A percentile compares a stretch with the other conserved stretches of the same genome.
These are phyloP conservation scores for Glyptemys insculpta DNA, from an alignment of 2,797 vertebrate genomes.

Conservation along the genomic window DNA sequence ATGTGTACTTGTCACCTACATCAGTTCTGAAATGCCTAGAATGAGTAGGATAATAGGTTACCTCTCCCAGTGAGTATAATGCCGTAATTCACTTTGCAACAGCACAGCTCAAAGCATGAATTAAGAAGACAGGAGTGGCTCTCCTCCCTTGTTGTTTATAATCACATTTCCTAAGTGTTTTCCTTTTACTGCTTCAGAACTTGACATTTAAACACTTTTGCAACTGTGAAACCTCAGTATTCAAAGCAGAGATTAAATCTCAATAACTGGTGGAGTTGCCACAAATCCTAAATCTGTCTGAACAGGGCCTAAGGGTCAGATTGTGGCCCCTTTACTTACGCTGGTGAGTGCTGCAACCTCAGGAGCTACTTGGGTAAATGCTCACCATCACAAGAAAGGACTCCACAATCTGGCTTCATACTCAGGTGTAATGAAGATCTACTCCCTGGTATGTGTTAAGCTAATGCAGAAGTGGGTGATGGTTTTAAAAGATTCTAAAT, in stretches of 20 bases:
- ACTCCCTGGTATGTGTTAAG: background rate
- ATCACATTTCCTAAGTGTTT: background rate
- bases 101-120: background rate
- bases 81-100: background rate
- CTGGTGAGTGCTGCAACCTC: background rate
- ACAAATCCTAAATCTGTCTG: background rate
- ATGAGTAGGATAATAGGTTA: background rate
- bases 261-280: background rate
- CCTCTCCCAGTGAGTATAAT: background rate
- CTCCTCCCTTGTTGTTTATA: background rate
- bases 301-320: background rate
- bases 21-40: background rate
- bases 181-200: background rate
- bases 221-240: background rate
- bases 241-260: background rate
- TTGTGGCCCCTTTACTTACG: rapidly evolving
- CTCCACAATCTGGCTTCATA: background rate
- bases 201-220: background rate
- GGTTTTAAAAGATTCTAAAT: background rate
- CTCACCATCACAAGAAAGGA: background rate
- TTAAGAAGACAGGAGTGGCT: background rate
- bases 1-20: background rate
- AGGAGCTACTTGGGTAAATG: background rate
- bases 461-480: background rate
- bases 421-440: background rate